Percentiles rank a stretch among this genome's conserved stretches.
Conservation (phyloP, 2,113 vertebrate species). For the Megaleporinus macrocephalus region DNA sequence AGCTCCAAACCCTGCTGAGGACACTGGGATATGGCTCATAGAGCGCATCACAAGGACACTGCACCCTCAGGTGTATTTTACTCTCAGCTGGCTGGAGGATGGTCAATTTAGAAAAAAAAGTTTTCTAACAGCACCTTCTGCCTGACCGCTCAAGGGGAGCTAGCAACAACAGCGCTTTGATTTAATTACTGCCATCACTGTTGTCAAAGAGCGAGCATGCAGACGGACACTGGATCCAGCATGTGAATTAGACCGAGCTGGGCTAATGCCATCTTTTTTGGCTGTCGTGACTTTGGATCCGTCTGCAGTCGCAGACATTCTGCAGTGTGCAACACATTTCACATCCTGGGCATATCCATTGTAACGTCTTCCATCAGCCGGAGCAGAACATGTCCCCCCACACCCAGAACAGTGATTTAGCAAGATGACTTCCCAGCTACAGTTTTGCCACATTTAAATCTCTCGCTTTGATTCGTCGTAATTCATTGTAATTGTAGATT, state of each 20-base stretch:
- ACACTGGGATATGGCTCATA: neutral
- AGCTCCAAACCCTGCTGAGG: neutral
- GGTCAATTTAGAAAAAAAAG: constrained; percentile 14
- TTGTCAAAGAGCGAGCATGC: constrained; percentile 36
- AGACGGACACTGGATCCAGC: constrained; percentile 44
- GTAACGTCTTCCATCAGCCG: neutral
- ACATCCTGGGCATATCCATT: neutral
- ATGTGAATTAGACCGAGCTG: constrained; percentile 52
- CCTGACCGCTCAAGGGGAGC: constrained; percentile 13
- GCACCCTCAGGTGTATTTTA: constrained; percentile 11
- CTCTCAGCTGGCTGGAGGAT: constrained; percentile 6
- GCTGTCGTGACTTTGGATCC: constrained; percentile 31
- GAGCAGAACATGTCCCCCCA: neutral
- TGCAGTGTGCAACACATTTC: constrained; percentile 12
- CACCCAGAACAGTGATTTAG: neutral
- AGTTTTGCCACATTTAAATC: neutral
- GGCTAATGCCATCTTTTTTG: constrained; percentile 35
- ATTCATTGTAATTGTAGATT: constrained; percentile 1
- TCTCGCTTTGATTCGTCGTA: constrained; percentile 1
- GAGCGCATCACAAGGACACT: constrained; percentile 44
- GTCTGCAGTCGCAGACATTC: constrained; percentile 28
- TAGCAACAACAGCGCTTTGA: constrained; percentile 41
- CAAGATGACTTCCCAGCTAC: neutral
- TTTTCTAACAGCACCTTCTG: constrained; percentile 14
- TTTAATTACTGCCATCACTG: constrained; percentile 51